Evolutionary conservation across 2,888 invertebrate genomes (phyloP), one percentile per base, ranked within the genome.

Genomic region (Cyclophora albipunctata): DNA sequence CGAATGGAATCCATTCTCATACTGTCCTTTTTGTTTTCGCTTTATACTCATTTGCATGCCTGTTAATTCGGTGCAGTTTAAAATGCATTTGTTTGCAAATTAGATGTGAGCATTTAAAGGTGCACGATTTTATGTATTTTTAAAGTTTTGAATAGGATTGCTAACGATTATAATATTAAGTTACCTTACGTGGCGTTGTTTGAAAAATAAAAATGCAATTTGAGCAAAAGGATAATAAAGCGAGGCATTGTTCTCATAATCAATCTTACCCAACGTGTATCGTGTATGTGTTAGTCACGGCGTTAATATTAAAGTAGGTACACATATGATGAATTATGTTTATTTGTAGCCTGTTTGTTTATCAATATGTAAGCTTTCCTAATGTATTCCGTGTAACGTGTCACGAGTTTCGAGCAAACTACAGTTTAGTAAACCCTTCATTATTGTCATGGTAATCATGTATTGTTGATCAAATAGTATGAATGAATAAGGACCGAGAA

Each of bases 381-480:
- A 34, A 43, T 43, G 34, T 43, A 43, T 33, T 43, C 20, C 20
- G 40, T 41, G 46, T 34, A 40, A 34, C 34, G 41, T 41, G 41
- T 41, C 40, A 37, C 37, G 37, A 37, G 4, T 5, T 4, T 5
- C 37, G 37, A 37, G 37, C 5, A 37, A 37, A 37, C 37, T 37
- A 37, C 37, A 4, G 37, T 37, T 37, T 37, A 37, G 37, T 37
- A 37, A 37, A 37, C 56, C 60, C 56, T 45, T 34, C 51, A 34
- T 51, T 58, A 67, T 68, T 71, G 67, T 71, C 55, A 71, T 71
- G 66, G 51, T 71, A 70, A 71, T 71, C 55, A 47, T 52, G 54
- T 56, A 63, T 66, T 64, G 69, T 66, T 59, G 57, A 37, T 37
- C 37, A 37, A 37, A 52, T 63, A 55, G 46, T 55, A 52, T 58